Evolutionary conservation across 1,140 invertebrate species (phyloP), one percentile per base, ranked within the genome.

Genomic region (Lasioglossum baleicum): DNA sequence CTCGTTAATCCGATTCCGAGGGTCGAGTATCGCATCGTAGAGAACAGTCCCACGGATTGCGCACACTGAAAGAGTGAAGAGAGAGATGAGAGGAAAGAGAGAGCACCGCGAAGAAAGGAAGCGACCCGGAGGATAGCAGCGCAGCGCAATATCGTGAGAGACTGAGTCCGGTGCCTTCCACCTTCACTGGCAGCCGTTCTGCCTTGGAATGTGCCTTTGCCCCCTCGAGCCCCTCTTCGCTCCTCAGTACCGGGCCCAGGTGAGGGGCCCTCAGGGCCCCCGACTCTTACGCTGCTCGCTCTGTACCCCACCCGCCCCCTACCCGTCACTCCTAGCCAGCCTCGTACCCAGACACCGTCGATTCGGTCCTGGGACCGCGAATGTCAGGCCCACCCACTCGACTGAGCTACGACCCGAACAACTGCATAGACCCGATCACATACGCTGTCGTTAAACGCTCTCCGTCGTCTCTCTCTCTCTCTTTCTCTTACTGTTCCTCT

Each of bases 161-260:
- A 88, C 81, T 79, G 84, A 67, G 65, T 77, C 67, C 65, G 79
- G 58, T 71, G 75, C 70, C 79, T 83, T 85, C 88, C 88, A 85
- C 86, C 85, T 85, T 85, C 85, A 83, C 85, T 81, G 82, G 60
- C 82, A 80, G 87, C 81, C 86, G 82, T 84, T 89, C 88, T 81
- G 81, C 87, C 87, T 90, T 88, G 88, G 89, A 90, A 90, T 90
- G 89, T 85, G 86, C 85, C 83, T 83, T 85, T 84, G 88, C 83
- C 87, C 88, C 85, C 87, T 88, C 66, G 48, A 56, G 20, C 80
- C 71, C 73, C 82, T 71, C 85, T 40, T 56, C 22, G 75, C 65
- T 56, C 69, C 61, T 68, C 61, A 20, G 56, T n/a, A 2, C 56
- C 42, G 51, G 74, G 64, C 71, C 44, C 78, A 78, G 63, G 71